Base-by-base conservation (phyloP, 2,797 vertebrate genomes). In the Squalus acanthias region DNA sequence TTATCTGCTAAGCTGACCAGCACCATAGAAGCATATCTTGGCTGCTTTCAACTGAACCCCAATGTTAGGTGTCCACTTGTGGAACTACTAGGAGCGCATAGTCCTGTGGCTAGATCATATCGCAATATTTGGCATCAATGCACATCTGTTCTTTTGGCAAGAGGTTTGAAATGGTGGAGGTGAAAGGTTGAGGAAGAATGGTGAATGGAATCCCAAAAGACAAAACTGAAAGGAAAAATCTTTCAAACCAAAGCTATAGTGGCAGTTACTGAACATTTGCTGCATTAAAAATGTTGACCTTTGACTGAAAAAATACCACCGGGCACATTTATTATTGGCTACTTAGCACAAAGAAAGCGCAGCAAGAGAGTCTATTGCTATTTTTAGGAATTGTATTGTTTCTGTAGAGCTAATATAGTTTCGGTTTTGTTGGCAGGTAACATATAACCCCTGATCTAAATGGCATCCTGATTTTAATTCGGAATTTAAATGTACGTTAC, bases 391-490 rank as follows among this genome's bases (percentile, higher is more conserved):
- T 72, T 26, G 39, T 8, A 26, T 13, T 72, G 93, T 95, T 72
- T 72, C 93, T 53, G 20, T 95, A 15, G 22, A 72, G 20, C 46
- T 50, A 95, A 53, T 57, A 57, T 95, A 33, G 69, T 74, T 95
- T 57, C 46, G 57, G 69, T 53, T 70, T 72, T 57, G 46, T 76
- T 95, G 46, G 70, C 70, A 74, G 94, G 26, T 95, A n/a, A 95
- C 29, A 76, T 95, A 39, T 57, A 72, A 72, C 46, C 50, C 50
- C 10, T 33, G 10, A 76, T 95, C 50, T 2, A 74, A 76, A 76
- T 95, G 69, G 53, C 76, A 29, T 74, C 70, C 50, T 57, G 50
- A 57, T 29, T 95, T 95, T 74, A 95, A 24, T 95, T 95, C 46
- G 6, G 65, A 69, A 69, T 94, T 69, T 69, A 95, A 39, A 20